Conservation (phyloP, 2,797 vertebrate species). For the Galagoides demidoff region DNA sequence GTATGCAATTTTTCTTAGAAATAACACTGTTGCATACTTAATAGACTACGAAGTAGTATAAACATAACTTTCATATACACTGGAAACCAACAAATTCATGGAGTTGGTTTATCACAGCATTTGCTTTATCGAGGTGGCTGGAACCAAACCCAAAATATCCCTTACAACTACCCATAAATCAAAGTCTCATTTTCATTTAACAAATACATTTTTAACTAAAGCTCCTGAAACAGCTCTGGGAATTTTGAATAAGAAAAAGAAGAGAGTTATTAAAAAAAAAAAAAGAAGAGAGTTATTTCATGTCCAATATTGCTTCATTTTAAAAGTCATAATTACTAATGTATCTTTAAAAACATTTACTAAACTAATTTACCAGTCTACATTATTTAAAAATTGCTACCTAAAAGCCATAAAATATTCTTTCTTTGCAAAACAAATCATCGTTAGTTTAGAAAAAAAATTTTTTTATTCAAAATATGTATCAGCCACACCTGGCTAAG, state of each 20-base stretch:
- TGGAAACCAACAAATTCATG: background rate
- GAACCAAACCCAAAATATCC: background rate
- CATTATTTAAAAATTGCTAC: background rate
- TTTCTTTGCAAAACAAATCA: slow-evolving; percentile 73
- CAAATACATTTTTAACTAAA: slow-evolving; percentile 1
- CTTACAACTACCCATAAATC: background rate
- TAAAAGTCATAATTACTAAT: background rate
- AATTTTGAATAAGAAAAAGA: background rate
- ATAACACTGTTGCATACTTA: background rate
- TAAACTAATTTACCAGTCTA: slow-evolving; percentile 54
- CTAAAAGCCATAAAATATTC: slow-evolving; percentile 33
- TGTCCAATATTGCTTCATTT: background rate
- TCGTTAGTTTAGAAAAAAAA: slow-evolving; percentile 62
- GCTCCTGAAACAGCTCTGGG: background rate
- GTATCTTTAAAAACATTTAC: slow-evolving; percentile 9
- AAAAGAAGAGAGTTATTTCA: background rate
- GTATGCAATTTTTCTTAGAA: background rate
- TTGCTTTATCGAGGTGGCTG: background rate
- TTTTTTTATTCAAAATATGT: slow-evolving; percentile 72
- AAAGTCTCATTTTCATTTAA: slow-evolving; percentile 19
- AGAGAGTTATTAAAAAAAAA: background rate
- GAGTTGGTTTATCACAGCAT: background rate
- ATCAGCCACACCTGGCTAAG: slow-evolving; percentile 80
- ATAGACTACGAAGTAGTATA: background rate
- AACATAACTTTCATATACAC: background rate